Percentiles rank a stretch among this genome's conserved stretches.
phyloP scores from a whole-genome alignment of 1,140 invertebrate genomes.

The Lepidurus couesii region DNA sequence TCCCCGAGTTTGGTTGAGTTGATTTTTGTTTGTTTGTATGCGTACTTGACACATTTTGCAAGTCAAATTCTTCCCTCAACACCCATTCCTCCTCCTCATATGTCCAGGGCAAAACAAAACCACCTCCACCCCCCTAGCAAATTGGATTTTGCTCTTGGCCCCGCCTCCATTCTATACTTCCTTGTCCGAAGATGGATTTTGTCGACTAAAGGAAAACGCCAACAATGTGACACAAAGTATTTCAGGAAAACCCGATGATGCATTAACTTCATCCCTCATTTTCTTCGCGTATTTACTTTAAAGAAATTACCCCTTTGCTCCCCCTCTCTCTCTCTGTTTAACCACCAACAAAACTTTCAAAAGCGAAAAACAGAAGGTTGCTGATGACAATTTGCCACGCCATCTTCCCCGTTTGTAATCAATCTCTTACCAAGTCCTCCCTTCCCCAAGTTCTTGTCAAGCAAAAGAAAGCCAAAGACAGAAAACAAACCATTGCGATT shows the following conservation, averaged over 20 bases:
- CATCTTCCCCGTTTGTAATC: too few relatives aligned
- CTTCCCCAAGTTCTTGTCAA: neutral
- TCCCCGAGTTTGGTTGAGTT: neutral
- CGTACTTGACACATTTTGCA: neutral
- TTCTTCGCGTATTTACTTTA: neutral
- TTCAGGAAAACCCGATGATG: slow-evolving; percentile 6
- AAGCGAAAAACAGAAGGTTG: too few relatives aligned
- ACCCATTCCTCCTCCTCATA: neutral
- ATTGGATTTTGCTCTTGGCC: neutral
- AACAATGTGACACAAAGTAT: slow-evolving; percentile 22
- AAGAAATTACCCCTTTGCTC: neutral
- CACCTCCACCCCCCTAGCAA: neutral
- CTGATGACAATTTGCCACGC: too few relatives aligned
- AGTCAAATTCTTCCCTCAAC: neutral
- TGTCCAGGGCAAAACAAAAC: neutral
- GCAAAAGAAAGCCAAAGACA: neutral
- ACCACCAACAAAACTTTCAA: too few relatives aligned
- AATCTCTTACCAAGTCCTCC: too few relatives aligned
- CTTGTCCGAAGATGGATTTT: neutral
- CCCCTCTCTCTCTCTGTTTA: neutral
- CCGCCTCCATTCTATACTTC: neutral
- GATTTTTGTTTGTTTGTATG: neutral
- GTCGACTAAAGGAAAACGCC: neutral
- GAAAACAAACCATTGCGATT: neutral
- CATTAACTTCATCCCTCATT: neutral